Percentiles rank a stretch among this genome's conserved stretches.
Conservation (phyloP, 2,113 vertebrate species). For the Bufo bufo region DNA sequence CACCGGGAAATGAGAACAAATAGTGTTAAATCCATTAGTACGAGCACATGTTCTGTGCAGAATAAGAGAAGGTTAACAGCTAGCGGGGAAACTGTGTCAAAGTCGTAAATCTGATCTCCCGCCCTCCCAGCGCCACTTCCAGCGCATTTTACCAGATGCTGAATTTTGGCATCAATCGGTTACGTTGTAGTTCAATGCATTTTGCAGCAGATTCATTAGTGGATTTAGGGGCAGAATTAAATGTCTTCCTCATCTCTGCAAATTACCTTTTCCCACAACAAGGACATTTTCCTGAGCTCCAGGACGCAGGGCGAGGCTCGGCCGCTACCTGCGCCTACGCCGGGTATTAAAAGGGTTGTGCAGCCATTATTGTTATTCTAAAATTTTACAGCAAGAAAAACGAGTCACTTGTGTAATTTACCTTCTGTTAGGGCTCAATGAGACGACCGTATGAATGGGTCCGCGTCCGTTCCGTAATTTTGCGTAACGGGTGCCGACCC, state of each 20-base stretch:
- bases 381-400: too few species aligned
- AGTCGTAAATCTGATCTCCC: conserved; percentile 64
- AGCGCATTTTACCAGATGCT: conserved; percentile 68
- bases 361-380: too few species aligned
- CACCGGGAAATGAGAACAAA: conserved; percentile 73
- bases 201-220: conserved; percentile 40
- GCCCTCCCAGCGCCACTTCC: conserved; percentile 59
- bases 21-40: conserved; percentile 76
- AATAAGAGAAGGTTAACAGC: conserved; percentile 67
- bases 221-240: not conserved
- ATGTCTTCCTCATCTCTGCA: not conserved
- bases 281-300: not conserved
- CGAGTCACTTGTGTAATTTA: too few species aligned
- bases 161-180: conserved; percentile 54
- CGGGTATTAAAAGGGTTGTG: not conserved
- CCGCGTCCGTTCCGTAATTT: too few species aligned
- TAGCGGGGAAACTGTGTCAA: conserved; percentile 65
- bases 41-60: conserved; percentile 64
- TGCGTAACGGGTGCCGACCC: too few species aligned
- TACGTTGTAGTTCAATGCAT: conserved; percentile 36
- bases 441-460: too few species aligned
- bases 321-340: too few species aligned
- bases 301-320: not conserved
- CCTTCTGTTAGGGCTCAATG: too few species aligned
- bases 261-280: conserved; percentile 14